Evolutionary conservation across 2,113 vertebrate genomes (phyloP).

Genomic region (Cyrtonyx montezumae): DNA sequence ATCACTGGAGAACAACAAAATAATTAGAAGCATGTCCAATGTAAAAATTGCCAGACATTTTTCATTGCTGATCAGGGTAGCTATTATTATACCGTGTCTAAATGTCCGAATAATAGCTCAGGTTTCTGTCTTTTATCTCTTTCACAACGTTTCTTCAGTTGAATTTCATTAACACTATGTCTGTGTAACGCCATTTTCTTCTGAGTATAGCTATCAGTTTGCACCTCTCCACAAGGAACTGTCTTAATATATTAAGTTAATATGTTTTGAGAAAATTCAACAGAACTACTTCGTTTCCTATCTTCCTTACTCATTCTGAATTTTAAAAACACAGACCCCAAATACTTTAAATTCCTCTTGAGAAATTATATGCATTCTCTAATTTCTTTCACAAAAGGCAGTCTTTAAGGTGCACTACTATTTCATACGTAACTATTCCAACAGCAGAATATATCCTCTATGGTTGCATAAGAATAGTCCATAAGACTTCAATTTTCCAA

Average conservation of each 20-base stretch:
- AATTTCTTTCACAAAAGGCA: not conserved
- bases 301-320: not conserved
- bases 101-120: not conserved
- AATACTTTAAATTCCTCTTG: not conserved
- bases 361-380: not conserved
- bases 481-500: not conserved
- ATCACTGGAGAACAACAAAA: slow-evolving; percentile 9
- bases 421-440: not conserved
- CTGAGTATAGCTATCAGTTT: not conserved
- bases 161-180: not conserved
- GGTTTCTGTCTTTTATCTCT: not conserved
- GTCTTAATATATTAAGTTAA: not conserved
- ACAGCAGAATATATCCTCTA: not conserved
- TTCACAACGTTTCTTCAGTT: not conserved
- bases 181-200: not conserved
- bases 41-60: not conserved
- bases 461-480: not conserved
- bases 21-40: not conserved
- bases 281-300: not conserved
- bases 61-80: slow-evolving; percentile 5
- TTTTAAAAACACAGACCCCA: not conserved
- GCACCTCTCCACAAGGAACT: not conserved
- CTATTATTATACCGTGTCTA: not conserved
- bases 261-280: not conserved
- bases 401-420: not conserved